Evolutionary conservation across 2,797 vertebrate species (phyloP).

Genomic region (Holocentrus rufus): DNA sequence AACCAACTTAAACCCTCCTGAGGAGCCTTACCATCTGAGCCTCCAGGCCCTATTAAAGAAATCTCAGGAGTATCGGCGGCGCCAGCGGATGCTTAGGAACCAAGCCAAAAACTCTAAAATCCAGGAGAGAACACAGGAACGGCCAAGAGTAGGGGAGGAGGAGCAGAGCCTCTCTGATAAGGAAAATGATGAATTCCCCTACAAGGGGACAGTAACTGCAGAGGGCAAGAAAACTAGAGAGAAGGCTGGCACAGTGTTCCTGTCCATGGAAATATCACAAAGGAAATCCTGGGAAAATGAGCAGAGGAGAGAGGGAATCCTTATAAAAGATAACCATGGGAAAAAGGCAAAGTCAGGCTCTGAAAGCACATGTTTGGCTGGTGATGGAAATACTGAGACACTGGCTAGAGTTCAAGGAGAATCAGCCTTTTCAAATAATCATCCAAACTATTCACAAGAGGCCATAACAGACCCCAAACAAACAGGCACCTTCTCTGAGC

Average conservation of each 20-base stretch:
- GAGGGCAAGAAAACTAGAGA: slow-evolving; percentile 65
- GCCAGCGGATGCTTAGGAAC: slow-evolving; percentile 77
- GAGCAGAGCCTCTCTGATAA: slow-evolving; percentile 86
- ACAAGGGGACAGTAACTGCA: slow-evolving; percentile 37
- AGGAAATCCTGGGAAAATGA: slow-evolving; percentile 51
- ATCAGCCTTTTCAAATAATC: slow-evolving; percentile 49
- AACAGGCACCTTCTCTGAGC: slow-evolving; percentile 19
- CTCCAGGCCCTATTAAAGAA: slow-evolving; percentile 94
- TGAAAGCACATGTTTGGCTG: slow-evolving; percentile 26
- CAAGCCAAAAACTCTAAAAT: slow-evolving; percentile 72
- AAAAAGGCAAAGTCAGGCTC: slow-evolving; percentile 10
- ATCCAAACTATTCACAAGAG: slow-evolving; percentile 54
- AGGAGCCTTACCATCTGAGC: slow-evolving; percentile 83
- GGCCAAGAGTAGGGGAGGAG: slow-evolving; percentile 53
- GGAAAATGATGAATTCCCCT: slow-evolving; percentile 83
- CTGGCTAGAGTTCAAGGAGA: slow-evolving; percentile 21
- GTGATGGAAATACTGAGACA: slow-evolving; percentile 13
- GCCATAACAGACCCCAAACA: slow-evolving; percentile 17
- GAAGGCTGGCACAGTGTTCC: slow-evolving; percentile 35
- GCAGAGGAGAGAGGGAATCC: slow-evolving; percentile 7
- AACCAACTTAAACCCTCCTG: slow-evolving; percentile 26
- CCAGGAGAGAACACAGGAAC: slow-evolving; percentile 61
- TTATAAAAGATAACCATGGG: not conserved
- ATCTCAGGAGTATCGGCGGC: slow-evolving; percentile 88
- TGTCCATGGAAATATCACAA: slow-evolving; percentile 21